Base-by-base conservation (phyloP, 2,888 invertebrate genomes). In the Dascillus cervinus region DNA sequence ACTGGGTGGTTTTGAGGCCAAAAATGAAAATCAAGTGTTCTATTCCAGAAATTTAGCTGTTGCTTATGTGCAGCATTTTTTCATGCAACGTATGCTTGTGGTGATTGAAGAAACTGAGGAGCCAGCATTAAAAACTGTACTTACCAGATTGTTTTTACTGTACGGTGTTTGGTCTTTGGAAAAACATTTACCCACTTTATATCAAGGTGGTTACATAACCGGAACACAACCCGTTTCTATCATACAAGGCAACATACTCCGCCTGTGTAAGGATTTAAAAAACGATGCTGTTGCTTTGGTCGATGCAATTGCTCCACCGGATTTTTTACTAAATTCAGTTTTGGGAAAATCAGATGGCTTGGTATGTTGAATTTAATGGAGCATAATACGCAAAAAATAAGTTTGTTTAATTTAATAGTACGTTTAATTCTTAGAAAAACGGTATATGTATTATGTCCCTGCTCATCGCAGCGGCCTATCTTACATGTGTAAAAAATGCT, bases 291-390 rank as follows among this genome's bases (percentile, higher is more conserved):
- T 90, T 1, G 56, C 82, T 1, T 67, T 94, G 14, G 80, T 76
- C 0, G 94, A 95, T 67, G 77, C 78, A 0, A 71, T 94, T 26
- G 88, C 92, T 0, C 90, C 90, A 1, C 82, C 87, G 0, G 94
- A 94, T 67, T 88, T 83, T 62, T 74, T 90, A 40, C 65, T 94
- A 8, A 81, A 82, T 53, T 92, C 92, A 1, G 78, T 83, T 1
- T 70, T 95, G n/a, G 94, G 91, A 19, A 68, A 71, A 52, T 77
- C 87, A 3, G 88, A 92, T 64, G 94, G 94, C 57, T 73, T 85
- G 73, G 90, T 87, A 64, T n/a, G n/a, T n/a, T n/a, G n/a, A n/a
- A n/a, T n/a, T n/a, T n/a, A n/a, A n/a, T n/a, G n/a, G n/a, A n/a
- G n/a, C n/a, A n/a, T n/a, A n/a, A n/a, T n/a, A n/a, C n/a, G n/a